Evolutionary conservation across 1,140 invertebrate species (phyloP), one percentile per base, ranked within the genome.

Genomic region (Brachionus paranguensis): DNA sequence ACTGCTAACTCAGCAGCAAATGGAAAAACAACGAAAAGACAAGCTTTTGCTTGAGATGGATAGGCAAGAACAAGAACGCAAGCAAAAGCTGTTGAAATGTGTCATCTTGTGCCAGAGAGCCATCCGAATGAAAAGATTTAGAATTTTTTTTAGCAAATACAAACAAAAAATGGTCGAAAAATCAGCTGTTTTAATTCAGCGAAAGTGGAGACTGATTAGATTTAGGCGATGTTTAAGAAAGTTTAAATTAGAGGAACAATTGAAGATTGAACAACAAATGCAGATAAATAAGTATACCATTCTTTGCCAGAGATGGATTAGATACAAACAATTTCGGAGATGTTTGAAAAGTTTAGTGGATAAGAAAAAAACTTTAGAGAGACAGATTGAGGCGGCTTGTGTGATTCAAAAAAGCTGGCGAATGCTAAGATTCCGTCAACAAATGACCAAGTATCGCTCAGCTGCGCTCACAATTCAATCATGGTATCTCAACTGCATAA

Each of bases 41-140:
- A 24, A 20, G 12, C 24, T 50, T 12, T 11, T 76, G 5, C 20
- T 37, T 50, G 45, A 76, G 14, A 76, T 76, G 72, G 47, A 76
- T 50, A 47, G 27, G n/a, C 7, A 27, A 29, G 72, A 76, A 33
- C 1, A 27, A 8, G 72, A 76, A 33, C n/a, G 20, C 20, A 76
- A 76, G 24, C 8, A 50, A 50, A 47, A 50, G 7, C 27, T 76
- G 2, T 50, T 76, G 27, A 47, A 50, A 20, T 76, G 43, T 50
- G 47, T 76, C 47, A 50, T 76, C 3, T 14, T 76, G 20, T 50
- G 17, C 20, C 72, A 76, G 27, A 24, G 43, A 72, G 37, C 68
- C 6, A 43, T 72, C 12, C 45, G 76, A 20, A 79, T 79, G 50
- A 81, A 81, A 27, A 24, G 53, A 81, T 81, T 81, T 81, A 60